phyloP scores from a whole-genome alignment of 2,797 vertebrate genomes.

The Phyllotis vaccarum region DNA sequence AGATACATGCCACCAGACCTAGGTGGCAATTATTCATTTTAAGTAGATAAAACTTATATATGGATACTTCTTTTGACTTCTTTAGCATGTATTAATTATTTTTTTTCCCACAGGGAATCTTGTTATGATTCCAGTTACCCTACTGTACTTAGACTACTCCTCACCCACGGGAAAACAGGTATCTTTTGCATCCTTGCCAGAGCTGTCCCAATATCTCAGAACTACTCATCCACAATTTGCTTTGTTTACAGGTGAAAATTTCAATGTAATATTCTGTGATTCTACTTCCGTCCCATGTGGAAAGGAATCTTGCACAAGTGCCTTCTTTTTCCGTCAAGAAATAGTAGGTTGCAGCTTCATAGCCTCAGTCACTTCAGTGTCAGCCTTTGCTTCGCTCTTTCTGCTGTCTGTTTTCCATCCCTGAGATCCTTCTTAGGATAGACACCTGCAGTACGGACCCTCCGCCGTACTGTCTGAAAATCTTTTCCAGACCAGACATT shows the following conservation, averaged over 20 bases:
- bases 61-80: background rate
- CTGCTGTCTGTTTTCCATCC: background rate
- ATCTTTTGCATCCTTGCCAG: background rate
- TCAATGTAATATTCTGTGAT: background rate
- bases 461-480: background rate
- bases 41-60: background rate
- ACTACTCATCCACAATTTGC: background rate
- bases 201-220: background rate
- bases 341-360: no score
- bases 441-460: background rate
- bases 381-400: background rate
- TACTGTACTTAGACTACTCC: background rate
- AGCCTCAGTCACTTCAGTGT: background rate
- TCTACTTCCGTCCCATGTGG: background rate
- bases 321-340: background rate
- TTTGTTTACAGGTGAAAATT: background rate
- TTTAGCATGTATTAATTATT: background rate
- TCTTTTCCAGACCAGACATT: background rate
- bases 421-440: background rate
- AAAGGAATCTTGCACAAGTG: background rate
- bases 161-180: background rate
- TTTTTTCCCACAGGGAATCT: background rate
- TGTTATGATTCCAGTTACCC: background rate
- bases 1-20: background rate
- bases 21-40: background rate